Evolutionary conservation across 2,797 vertebrate species (phyloP).

Genomic region (Coccyzus lansbergi): DNA sequence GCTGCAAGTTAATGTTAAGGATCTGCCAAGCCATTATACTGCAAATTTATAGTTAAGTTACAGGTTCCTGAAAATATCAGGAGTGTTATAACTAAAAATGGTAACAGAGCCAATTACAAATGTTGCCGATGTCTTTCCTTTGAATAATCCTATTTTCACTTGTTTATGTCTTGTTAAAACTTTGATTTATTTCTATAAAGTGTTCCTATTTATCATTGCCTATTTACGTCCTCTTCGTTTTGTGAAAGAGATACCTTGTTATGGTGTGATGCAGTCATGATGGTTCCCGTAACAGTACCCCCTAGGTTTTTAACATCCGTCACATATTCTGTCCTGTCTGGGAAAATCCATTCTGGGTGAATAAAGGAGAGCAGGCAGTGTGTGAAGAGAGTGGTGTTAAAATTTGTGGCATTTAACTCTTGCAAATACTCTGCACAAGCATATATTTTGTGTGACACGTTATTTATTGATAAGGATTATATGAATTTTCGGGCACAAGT

Average conservation of each 20-base stretch:
- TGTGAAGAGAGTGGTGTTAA: not conserved
- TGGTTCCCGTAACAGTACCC: not conserved
- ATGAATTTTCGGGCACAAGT: not conserved
- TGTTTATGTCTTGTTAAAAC: not conserved
- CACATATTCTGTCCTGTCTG: not conserved
- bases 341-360: not conserved
- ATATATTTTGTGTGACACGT: not conserved
- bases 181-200: not conserved
- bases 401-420: not conserved
- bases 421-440: not conserved
- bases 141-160: not conserved
- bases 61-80: not conserved
- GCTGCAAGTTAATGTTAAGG: not conserved
- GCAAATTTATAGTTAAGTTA: not conserved
- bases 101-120: not conserved
- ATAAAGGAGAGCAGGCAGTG: not conserved
- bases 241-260: not conserved
- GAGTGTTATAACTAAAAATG: not conserved
- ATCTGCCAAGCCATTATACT: not conserved
- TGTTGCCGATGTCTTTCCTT: not conserved
- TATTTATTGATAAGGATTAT: not conserved
- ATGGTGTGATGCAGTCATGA: not conserved
- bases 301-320: not conserved
- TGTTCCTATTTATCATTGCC: not conserved
- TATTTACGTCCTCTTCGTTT: not conserved